These are phyloP conservation scores for Lasioglossum zephyrum DNA, from an alignment of 2,888 invertebrate species.

Conservation along the genomic window DNA sequence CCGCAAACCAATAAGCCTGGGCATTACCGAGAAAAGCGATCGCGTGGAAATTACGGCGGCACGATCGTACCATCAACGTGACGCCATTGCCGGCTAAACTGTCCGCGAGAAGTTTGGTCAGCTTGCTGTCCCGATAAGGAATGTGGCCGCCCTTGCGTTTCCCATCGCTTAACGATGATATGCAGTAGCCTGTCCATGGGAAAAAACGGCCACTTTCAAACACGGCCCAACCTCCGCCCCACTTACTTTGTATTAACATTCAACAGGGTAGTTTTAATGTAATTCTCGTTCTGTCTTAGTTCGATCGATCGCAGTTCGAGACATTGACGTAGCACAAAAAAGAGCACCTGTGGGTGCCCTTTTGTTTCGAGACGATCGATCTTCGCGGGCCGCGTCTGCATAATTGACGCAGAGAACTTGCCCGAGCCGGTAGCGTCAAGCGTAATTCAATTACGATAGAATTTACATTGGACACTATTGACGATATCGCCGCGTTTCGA, in stretches of 20 bases:
- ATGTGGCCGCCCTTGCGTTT: conserved; percentile 93
- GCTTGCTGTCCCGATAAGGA: conserved; percentile 96
- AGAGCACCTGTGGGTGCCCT: conserved; percentile 21
- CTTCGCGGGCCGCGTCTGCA: conserved; percentile 24
- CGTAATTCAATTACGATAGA: not conserved
- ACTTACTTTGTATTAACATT: not conserved
- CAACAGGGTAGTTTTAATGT: not conserved
- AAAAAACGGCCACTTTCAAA: conserved; percentile 14
- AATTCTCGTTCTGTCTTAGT: conserved; percentile 9
- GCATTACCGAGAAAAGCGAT: not conserved
- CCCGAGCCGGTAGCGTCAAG: not conserved
- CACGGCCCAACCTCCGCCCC: not conserved
- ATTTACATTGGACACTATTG: not conserved
- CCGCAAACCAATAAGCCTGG: not conserved
- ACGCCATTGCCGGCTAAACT: conserved; percentile 97
- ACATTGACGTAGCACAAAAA: conserved; percentile 11
- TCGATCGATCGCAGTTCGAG: conserved; percentile 43
- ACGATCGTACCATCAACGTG: conserved; percentile 92
- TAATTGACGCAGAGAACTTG: conserved; percentile 51
- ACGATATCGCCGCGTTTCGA: not conserved
- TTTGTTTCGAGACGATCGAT: conserved; percentile 54
- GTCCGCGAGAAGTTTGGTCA: conserved; percentile 96
- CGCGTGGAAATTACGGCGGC: not conserved
- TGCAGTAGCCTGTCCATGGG: conserved; percentile 92
- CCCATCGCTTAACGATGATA: conserved; percentile 94